Evolutionary conservation across 2,888 invertebrate species (phyloP), one percentile per base, ranked within the genome.

Genomic region (Hedya salicella): DNA sequence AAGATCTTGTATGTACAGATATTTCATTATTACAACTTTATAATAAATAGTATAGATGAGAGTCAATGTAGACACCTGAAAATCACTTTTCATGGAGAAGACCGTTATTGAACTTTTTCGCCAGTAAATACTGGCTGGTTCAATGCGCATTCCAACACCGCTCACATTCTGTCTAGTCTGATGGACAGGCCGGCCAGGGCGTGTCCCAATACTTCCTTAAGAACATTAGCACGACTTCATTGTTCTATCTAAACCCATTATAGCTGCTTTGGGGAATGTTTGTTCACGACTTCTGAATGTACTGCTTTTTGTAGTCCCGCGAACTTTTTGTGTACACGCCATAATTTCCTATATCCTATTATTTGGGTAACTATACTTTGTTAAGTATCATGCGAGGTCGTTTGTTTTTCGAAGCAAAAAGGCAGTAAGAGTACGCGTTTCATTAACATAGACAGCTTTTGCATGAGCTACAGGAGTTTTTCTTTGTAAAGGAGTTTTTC

Each of bases 161-260:
- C 6, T 36, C 9, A 11, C 11, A 36, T 11, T 36, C 1, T 36
- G 8, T 8, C 2, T 9, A 36, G 36, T 36, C 36, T 36, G 36
- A 9, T 36, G 11, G 36, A 36, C 36, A 36, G 25, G 25, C 25
- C 25, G 25, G 9, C 36, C 49, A 13, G 71, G 76, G 76, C 70
- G 73, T 73, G 71, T 69, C 70, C 17, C 48, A 44, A 68, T 67
- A 74, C 71, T 72, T 69, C 72, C 69, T 72, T 46, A 68, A 71
- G 70, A 67, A 62, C 64, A 53, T 48, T 68, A 69, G 70, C 79
- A 77, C 79, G 76, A 76, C 70, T 70, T 68, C 75, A 73, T 80
- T 78, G 76, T 78, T 78, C 70, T 71, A 57, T 64, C 52, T 68
- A 67, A 65, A 74, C 72, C 73, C 64, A 68, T 57, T 49, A 53